phyloP scores from a whole-genome alignment of 2,888 invertebrate species.

The Isotomurus palustris region DNA sequence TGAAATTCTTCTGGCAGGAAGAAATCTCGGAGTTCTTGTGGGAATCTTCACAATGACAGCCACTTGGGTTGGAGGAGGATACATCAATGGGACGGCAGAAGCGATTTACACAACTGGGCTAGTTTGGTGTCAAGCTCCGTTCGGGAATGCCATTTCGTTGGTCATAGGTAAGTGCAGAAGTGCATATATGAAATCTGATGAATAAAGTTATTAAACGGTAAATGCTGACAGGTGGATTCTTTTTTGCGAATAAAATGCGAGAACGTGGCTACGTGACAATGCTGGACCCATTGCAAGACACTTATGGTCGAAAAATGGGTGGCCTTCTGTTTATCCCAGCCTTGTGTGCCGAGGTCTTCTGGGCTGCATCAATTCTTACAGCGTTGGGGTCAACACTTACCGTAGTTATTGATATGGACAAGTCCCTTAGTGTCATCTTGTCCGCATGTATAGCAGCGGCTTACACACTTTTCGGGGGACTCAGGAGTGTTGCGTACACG shows the following conservation, averaged over 20 bases:
- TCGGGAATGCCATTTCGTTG: conserved; percentile 93
- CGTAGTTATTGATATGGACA: conserved; percentile 58
- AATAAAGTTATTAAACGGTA: neutral
- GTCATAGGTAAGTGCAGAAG: conserved; percentile 68
- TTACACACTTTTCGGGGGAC: conserved; percentile 65
- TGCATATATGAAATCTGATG: neutral
- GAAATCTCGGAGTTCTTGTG: conserved; percentile 94
- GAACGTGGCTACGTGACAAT: conserved; percentile 91
- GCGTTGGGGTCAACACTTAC: conserved; percentile 57
- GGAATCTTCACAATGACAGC: conserved; percentile 99
- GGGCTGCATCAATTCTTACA: conserved; percentile 76
- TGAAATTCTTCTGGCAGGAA: conserved; percentile 97
- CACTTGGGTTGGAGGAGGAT: conserved; percentile 99
- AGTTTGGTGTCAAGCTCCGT: conserved; percentile 98
- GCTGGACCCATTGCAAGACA: conserved; percentile 94
- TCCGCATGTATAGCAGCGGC: conserved; percentile 59
- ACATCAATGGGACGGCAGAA: conserved; percentile 98
- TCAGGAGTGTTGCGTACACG: conserved; percentile 66
- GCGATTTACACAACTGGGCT: conserved; percentile 88
- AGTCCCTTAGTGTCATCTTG: conserved; percentile 56
- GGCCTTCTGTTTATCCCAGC: conserved; percentile 63
- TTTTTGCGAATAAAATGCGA: conserved; percentile 66
- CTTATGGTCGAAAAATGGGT: conserved; percentile 65
- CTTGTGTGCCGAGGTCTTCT: conserved; percentile 82
- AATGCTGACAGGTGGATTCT: conserved; percentile 56